Evolutionary conservation across 1,140 invertebrate species (phyloP), one percentile per base, ranked within the genome.

Genomic region (Vollenhovia emeryi): DNA sequence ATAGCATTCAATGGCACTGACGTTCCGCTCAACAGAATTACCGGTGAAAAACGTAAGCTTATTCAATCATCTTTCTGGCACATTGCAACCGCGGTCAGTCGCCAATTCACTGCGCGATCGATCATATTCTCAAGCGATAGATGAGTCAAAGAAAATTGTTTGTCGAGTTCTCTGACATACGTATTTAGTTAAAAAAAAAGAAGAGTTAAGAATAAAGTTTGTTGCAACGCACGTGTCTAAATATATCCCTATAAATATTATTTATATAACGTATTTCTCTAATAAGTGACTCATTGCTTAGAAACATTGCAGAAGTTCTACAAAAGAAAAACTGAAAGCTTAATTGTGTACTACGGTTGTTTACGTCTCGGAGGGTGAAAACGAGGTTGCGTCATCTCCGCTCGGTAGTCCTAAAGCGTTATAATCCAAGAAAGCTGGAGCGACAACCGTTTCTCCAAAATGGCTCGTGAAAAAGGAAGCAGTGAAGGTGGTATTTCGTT

Each of bases 401-500:
- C 15, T 40, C 33, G 45, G 13, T 30, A 33, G 48, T 71, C 66
- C 78, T 71, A 71, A 55, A 71, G 13, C 66, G 52, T 73, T 45
- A 57, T 73, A 43, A 82, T 59, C 33, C 64, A 80, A 64, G 64
- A 78, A 36, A 86, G 89, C 80, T 89, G 76, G 85, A 87, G 57
- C 84, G 75, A 78, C 73, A 84, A 24, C 78, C 80, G 87, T 85
- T 91, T 91, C 84, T 87, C 85, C 88, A 90, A 90, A 90, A 90
- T 90, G 89, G 86, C 84, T 85, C 18, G 75, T 80, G 69, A 86
- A 87, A 91, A 88, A 91, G 86, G 82, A 87, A 87, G 84, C 74
- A 84, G 87, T 78, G 78, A 85, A 80, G 86, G 87, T 87, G 90
- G 90, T 91, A 90, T 91, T 90, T 87, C 90, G 90, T 88, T 93